Conservation (phyloP, 1,140 invertebrate genomes). For the Drosophila busckii region DNA sequence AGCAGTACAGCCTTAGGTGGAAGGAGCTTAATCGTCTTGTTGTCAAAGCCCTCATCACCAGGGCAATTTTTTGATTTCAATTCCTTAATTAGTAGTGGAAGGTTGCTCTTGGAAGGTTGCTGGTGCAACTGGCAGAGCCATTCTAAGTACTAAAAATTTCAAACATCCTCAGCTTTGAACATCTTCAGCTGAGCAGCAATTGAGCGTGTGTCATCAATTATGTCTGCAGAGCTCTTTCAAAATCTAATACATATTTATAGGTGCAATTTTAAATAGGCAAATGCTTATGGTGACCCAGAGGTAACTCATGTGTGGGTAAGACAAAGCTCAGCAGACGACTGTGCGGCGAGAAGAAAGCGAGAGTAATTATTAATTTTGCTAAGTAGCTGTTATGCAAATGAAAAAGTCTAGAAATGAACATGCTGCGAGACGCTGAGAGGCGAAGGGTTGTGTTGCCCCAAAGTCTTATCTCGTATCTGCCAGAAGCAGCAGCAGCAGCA, state of each 20-base stretch:
- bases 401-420: constrained; percentile 40
- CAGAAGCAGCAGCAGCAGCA: too few relatives aligned
- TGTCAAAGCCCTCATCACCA: too few relatives aligned
- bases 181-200: too few relatives aligned
- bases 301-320: constrained; percentile 23
- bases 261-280: constrained; percentile 56
- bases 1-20: neutral
- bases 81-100: neutral
- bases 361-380: constrained; percentile 53
- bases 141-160: too few relatives aligned
- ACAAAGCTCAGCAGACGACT: constrained; percentile 25
- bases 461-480: constrained; percentile 34
- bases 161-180: too few relatives aligned
- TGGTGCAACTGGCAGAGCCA: too few relatives aligned
- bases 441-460: constrained; percentile 33
- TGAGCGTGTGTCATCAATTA: constrained; percentile 3
- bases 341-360: constrained; percentile 1
- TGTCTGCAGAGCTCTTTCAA: constrained; percentile 2
- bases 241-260: constrained; percentile 23
- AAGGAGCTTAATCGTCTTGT: neutral
- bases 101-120: too few relatives aligned
- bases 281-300: constrained; percentile 19
- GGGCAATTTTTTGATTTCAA: neutral
- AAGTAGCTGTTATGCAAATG: constrained; percentile 66
- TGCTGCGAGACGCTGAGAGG: neutral